Percentiles rank a stretch among this genome's conserved stretches.
Evolutionary conservation across 2,113 vertebrate species (phyloP).

Genomic region (Galbula dea): DNA sequence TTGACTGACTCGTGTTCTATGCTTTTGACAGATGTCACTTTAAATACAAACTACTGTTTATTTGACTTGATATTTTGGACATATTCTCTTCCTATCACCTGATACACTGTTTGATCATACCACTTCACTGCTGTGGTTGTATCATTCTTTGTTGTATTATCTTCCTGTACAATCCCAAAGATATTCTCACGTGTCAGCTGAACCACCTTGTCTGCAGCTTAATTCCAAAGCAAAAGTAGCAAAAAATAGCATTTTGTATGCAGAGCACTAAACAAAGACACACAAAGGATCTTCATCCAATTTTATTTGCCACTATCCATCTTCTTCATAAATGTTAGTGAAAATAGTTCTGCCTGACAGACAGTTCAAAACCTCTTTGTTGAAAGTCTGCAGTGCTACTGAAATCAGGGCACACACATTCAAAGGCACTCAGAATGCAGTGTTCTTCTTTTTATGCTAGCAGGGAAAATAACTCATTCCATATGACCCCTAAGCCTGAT

Average conservation of each 20-base stretch:
- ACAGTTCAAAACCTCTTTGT: conserved; percentile 9
- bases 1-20: neutral
- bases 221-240: neutral
- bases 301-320: conserved; percentile 24
- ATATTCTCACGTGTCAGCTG: conserved; percentile 18
- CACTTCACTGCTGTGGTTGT: neutral
- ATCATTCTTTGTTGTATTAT: neutral
- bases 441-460: neutral
- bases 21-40: conserved; percentile 35
- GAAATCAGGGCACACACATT: conserved; percentile 32
- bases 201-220: neutral
- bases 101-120: neutral
- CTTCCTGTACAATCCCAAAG: neutral
- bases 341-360: conserved; percentile 16
- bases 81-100: conserved; percentile 9
- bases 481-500: neutral
- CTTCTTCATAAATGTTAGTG: neutral
- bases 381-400: neutral
- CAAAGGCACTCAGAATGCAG: conserved; percentile 4
- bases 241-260: neutral
- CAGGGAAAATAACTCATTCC: neutral
- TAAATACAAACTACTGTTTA: conserved; percentile 27
- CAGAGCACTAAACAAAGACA: neutral
- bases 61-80: conserved; percentile 18
- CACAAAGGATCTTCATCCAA: neutral